Evolutionary conservation across 2,797 vertebrate species (phyloP).

Genomic region (Parauchenoglanis punctatus): DNA sequence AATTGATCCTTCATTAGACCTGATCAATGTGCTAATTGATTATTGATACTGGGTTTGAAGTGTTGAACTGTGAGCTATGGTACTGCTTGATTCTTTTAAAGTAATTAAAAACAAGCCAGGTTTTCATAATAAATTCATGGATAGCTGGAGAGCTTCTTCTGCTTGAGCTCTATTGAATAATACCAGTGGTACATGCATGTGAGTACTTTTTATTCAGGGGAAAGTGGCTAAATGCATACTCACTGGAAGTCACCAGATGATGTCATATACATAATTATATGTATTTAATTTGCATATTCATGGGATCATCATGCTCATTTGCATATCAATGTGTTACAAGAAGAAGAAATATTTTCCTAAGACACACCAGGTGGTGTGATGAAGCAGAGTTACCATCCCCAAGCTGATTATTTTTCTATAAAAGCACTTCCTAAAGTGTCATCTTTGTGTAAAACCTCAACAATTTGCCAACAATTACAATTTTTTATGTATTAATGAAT

Average conservation of each 20-base stretch:
- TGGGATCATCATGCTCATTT: background rate
- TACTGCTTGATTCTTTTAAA: background rate
- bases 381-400: background rate
- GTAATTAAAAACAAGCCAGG: slow-evolving; percentile 3
- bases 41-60: slow-evolving; percentile 57
- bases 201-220: background rate
- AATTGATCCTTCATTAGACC: slow-evolving; percentile 72
- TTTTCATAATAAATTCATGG: background rate
- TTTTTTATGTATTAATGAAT: background rate
- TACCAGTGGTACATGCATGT: background rate
- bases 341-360: slow-evolving; percentile 2
- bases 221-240: background rate
- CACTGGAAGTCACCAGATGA: background rate
- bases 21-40: slow-evolving; percentile 76
- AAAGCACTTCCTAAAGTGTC: background rate
- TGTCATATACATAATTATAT: background rate
- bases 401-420: background rate
- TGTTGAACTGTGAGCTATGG: background rate
- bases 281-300: background rate
- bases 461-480: background rate
- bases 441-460: background rate
- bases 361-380: background rate
- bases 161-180: background rate
- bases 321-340: background rate
- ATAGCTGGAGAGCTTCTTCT: background rate